phyloP scores from a whole-genome alignment of 2,113 vertebrate genomes.

The Gulo gulo region DNA sequence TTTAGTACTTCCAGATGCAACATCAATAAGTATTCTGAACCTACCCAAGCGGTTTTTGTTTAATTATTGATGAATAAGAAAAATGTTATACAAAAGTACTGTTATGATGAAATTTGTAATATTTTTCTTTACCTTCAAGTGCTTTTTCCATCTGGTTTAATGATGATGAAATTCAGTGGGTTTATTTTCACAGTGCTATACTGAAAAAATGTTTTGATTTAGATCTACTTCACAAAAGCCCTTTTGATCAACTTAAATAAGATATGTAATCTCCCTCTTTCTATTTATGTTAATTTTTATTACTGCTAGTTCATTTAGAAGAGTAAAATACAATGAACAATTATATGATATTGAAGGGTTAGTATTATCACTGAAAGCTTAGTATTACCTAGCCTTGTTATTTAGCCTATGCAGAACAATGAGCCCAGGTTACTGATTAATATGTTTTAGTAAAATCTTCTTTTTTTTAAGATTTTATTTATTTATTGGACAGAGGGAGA shows the following conservation, averaged over 20 bases:
- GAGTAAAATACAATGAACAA: neutral
- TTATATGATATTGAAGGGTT: neutral
- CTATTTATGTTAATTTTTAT: neutral
- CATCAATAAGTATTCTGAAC: slow-evolving; percentile 42
- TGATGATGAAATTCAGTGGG: neutral
- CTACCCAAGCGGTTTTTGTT: neutral
- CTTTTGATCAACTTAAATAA: neutral
- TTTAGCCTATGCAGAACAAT: neutral
- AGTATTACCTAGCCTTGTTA: neutral
- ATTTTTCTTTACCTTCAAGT: neutral
- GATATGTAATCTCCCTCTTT: neutral
- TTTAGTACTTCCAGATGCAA: neutral
- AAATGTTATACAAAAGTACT: neutral
- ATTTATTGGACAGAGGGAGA: no score
- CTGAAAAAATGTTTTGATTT: neutral
- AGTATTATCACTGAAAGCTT: neutral
- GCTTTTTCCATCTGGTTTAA: neutral
- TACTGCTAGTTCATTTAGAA: neutral
- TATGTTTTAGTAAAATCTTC: neutral
- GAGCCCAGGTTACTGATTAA: neutral
- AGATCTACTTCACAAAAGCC: neutral
- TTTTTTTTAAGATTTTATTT: neutral
- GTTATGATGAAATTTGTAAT: neutral
- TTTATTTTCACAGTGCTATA: neutral
- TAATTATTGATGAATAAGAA: neutral